Conservation (phyloP, 2,888 invertebrate genomes). For the Apamea crenata region DNA sequence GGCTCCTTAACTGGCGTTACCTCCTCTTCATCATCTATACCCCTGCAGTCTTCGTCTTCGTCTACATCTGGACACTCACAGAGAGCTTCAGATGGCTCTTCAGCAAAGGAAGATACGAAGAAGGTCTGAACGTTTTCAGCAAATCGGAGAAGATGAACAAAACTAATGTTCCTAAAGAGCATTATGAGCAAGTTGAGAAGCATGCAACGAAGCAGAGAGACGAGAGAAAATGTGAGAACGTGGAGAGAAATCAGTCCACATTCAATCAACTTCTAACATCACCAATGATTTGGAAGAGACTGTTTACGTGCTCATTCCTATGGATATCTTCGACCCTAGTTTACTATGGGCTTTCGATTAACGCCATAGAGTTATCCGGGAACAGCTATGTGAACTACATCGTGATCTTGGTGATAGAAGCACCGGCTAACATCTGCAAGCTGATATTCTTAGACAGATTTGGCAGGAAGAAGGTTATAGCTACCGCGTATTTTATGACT, state of each 20-base stretch:
- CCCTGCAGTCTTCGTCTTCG: conserved; percentile 82
- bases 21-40: conserved; percentile 86
- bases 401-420: conserved; percentile 91
- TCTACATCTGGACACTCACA: conserved; percentile 85
- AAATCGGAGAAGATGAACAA: conserved; percentile 92
- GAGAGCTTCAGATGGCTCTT: conserved; percentile 88
- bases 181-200: conserved; percentile 86
- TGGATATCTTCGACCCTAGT: conserved; percentile 95
- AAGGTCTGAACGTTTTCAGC: conserved; percentile 91
- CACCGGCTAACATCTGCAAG: conserved; percentile 93
- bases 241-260: conserved; percentile 81
- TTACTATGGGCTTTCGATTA: conserved; percentile 95
- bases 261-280: conserved; percentile 86
- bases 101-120: conserved; percentile 92
- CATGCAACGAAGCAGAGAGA: conserved; percentile 85
- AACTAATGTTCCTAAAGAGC: conserved; percentile 85
- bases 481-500: conserved; percentile 91
- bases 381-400: conserved; percentile 95
- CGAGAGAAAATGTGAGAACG: conserved; percentile 80
- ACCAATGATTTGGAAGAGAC: conserved; percentile 89
- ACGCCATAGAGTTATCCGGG: conserved; percentile 94
- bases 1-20: conserved; percentile 86
- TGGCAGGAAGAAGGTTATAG: conserved; percentile 92
- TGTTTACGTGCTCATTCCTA: conserved; percentile 93
- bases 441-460: conserved; percentile 91